These are phyloP conservation scores for Panonychus citri DNA, from an alignment of 1,140 invertebrate species.

Conservation along the genomic window DNA sequence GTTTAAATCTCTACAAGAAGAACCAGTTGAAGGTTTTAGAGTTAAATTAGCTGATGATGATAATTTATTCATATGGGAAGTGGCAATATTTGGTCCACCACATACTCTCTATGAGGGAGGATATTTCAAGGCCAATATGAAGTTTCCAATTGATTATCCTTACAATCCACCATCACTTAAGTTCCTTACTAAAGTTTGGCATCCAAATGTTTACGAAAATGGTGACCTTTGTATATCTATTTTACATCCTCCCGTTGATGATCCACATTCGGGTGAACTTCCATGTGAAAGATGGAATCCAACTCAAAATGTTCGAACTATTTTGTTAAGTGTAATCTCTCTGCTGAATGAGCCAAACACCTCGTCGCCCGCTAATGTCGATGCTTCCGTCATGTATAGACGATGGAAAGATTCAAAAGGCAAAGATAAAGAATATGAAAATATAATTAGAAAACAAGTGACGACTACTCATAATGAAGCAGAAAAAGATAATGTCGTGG, in stretches of 20 bases:
- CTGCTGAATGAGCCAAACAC: constrained; percentile 98
- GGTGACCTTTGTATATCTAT: constrained; percentile 99
- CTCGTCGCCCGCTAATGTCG: constrained; percentile 95
- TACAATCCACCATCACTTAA: constrained; percentile 91
- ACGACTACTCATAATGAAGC: constrained; percentile 77
- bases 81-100: constrained; percentile 92
- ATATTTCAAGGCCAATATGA: constrained; percentile 98
- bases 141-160: constrained; percentile 89
- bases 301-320: constrained; percentile 94
- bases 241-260: constrained; percentile 91
- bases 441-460: constrained; percentile 97
- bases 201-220: constrained; percentile 99
- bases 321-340: constrained; percentile 91
- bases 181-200: constrained; percentile 98
- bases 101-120: constrained; percentile 96
- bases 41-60: constrained; percentile 90
- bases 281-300: constrained; percentile 99
- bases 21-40: constrained; percentile 93
- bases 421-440: constrained; percentile 96
- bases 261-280: constrained; percentile 92
- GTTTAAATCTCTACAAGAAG: constrained; percentile 75
- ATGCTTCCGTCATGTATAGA: constrained; percentile 97
- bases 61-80: constrained; percentile 98
- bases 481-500: constrained; percentile 81
- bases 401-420: constrained; percentile 96